A percentile compares a stretch with the other conserved stretches of the same genome.
Evolutionary conservation across 2,888 invertebrate genomes (phyloP).

Genomic region (Thymelicus sylvestris): DNA sequence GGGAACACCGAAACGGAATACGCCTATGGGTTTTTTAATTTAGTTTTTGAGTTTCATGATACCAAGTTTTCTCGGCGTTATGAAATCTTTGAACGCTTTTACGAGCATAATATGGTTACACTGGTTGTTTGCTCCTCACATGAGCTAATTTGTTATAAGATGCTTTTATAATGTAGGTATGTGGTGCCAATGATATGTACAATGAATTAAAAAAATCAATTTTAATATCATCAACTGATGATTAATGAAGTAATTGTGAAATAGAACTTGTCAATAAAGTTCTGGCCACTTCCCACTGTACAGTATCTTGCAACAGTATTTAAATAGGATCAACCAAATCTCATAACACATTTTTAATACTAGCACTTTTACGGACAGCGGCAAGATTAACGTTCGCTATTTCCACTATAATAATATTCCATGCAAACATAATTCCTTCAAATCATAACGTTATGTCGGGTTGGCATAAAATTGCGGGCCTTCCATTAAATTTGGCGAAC

Average conservation of each 20-base stretch:
- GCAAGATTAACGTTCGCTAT: conserved; percentile 27
- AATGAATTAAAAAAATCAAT: no score
- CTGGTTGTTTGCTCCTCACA: no score
- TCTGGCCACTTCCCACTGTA: no score
- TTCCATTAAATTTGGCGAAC: conserved; percentile 69
- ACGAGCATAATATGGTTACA: no score
- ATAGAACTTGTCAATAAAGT: no score
- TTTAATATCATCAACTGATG: no score
- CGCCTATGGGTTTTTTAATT: conserved; percentile 11
- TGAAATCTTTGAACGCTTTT: no score
- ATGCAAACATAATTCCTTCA: conserved; percentile 39
- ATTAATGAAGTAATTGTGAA: no score
- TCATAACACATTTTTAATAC: conserved; percentile 34
- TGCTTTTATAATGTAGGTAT: no score
- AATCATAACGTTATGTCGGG: conserved; percentile 49
- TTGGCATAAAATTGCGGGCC: conserved; percentile 52
- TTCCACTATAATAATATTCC: conserved; percentile 35
- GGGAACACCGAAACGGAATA: conserved; percentile 44
- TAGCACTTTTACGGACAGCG: conserved; percentile 18
- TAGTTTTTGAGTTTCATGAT: neutral
- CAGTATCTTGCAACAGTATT: no score
- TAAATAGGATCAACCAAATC: conserved; percentile 14
- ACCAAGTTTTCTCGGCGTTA: neutral
- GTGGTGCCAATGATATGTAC: no score
- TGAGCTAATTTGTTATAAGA: no score